Base-by-base conservation (phyloP, 2,113 vertebrate species). In the Plectropomus leopardus region DNA sequence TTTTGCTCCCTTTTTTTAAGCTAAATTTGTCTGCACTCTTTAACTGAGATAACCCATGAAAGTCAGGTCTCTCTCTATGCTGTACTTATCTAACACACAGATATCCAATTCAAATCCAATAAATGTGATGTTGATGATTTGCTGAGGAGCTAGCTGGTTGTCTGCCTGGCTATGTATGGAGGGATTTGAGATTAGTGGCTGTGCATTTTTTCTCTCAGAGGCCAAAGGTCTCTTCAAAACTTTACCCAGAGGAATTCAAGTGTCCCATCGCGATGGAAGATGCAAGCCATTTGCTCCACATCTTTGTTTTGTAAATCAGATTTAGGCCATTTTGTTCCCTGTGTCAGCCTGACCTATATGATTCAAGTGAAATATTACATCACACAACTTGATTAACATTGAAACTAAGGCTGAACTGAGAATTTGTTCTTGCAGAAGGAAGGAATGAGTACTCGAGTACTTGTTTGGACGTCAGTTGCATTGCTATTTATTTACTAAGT, bases 301-400 rank as follows among this genome's bases (percentile, higher is more conserved):
- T 66, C 59, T 75, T 86, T 71, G 81, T 84, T 83, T 84, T 64
- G 72, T 16, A 13, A 82, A 66, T 77, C 28, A 65, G 45, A 85
- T 89, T 75, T 50, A 78, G 78, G 76, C 74, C 64, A 47, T 88
- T 90, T 90, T 80, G 74, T 88, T 78, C 67, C 61, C 36, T 36
- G 76, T 82, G 82, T 88, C 71, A 57, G 83, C 68, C 60, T 87
- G 86, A 85, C 64, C 78, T 85, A 51, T 80, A 80, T 81, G 82
- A 78, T 83, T 85, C 44, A 63, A 68, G 60, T 72, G 59, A 77
- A 84, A 76, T 64, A 80, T 78, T 72, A 80, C 80, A 81, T 80
- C 82, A 82, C 72, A 32, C 53, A 83, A 70, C 72, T 88, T 72
- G 48, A 76, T 84, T 66, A 83, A 82, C 85, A 54, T 14, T 30